Evolutionary conservation across 2,113 vertebrate species (phyloP).

Genomic region (Prolemur simus): DNA sequence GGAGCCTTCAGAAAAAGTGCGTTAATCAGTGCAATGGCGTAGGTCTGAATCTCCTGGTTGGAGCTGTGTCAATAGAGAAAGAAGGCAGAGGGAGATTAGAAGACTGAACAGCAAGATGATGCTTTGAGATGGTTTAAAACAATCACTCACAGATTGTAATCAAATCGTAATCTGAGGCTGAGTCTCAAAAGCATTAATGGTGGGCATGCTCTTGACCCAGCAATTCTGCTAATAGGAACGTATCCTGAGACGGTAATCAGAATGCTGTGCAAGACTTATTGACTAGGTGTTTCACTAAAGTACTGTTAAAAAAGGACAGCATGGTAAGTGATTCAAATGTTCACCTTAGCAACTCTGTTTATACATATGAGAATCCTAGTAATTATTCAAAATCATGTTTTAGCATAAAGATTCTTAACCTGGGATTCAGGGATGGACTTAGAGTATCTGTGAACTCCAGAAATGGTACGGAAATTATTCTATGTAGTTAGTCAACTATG

Average conservation of each 20-base stretch:
- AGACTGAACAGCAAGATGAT: neutral
- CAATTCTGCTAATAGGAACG: neutral
- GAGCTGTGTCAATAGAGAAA: constrained; percentile 87
- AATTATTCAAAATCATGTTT: neutral
- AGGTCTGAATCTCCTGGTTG: constrained; percentile 99
- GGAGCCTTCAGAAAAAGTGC: constrained; percentile 99
- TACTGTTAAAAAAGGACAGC: neutral
- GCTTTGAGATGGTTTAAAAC: neutral
- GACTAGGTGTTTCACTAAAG: neutral
- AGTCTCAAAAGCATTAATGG: neutral
- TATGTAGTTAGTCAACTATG: neutral
- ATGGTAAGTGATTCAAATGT: neutral
- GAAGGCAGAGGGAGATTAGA: constrained; percentile 40
- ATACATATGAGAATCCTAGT: neutral
- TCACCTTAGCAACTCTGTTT: neutral
- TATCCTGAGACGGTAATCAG: constrained; percentile 11
- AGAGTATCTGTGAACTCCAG: neutral
- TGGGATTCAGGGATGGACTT: neutral
- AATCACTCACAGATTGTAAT: neutral
- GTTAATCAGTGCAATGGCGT: constrained; percentile 98
- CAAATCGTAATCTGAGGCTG: neutral
- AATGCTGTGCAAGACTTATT: neutral
- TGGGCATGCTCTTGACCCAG: neutral
- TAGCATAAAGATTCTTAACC: neutral
- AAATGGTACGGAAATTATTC: neutral